Evolutionary conservation across 2,113 vertebrate species (phyloP), one percentile per base, ranked within the genome.

Genomic region (Hiodon alosoides): DNA sequence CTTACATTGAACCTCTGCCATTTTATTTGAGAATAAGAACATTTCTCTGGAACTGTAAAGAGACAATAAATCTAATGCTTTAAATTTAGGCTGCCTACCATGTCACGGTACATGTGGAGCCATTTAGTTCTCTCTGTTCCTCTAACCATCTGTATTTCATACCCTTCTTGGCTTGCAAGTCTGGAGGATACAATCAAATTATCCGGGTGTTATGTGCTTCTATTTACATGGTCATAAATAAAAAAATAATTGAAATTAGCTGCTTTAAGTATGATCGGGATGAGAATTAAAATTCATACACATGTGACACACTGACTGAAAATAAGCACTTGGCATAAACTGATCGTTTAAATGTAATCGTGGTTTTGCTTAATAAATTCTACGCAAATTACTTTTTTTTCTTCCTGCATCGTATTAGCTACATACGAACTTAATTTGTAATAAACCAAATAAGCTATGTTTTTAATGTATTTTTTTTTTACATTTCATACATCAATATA

Each of bases 31-130:
- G 65, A 80, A 70, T 69, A 74, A 73, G 77, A 61, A 53, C 65
- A 67, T 78, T 74, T 14, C 64, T 65, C 10, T 13, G 10, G 31
- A 65, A 77, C 68, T n/a, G 60, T 11, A 58, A 78, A 31, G 31
- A 46, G 53, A 58, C 47, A 68, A 70, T 75, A 65, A 82, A 75
- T 72, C 71, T 16, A 75, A 74, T 47, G 67, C 53, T 71, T 66
- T 55, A 51, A 66, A 55, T 80, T 78, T 55, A 13, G 67, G 48
- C 77, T 78, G 74, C 80, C 69, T 74, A 85, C 69, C 4, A 61
- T 67, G 46, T 78, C 73, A 74, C 79, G 74, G 70, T 69, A 80
- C 90, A 91, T 85, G 88, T 89, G 90, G 87, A 88, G 83, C 80
- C 82, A 79, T 85, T 91, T 90, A 89, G 80, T 59, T 77, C 67